Evolutionary conservation across 1,140 invertebrate species (phyloP), one percentile per base, ranked within the genome.

Genomic region (Plectrocnemia conspersa): DNA sequence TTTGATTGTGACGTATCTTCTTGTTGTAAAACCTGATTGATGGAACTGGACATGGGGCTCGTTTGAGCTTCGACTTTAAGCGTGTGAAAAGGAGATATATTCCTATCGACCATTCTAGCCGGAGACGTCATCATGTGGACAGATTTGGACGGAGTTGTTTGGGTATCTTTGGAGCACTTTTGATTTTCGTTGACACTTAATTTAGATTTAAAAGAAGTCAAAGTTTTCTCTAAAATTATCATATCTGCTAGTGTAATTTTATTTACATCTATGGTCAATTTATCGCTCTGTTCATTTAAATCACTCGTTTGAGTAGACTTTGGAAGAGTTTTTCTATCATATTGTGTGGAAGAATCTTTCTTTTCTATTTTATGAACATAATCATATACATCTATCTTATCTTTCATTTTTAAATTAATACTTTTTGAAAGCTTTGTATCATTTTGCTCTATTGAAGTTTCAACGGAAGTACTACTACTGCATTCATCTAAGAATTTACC

Each of bases 41-140:
- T 23, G 21, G 33, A 56, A 42, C 66, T 56, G 25, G 7, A 61
- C 6, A 27, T 54, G 44, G 73, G 73, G 54, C 72, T 76, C 2
- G 71, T 74, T 36, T 72, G 66, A n/a, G 64, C 66, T 56, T 70
- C 64, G 3, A 70, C 65, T 11, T 64, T 62, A 1, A 64, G 11
- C 0, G 61, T 65, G 6, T 65, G 44, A 38, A 73, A 69, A 3
- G 74, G 74, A 24, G 74, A 74, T 0, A 73, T 70, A 68, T 73
- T 73, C 2, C 70, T 65, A 56, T 62, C 65, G 54, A 73, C 70
- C 1, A 71, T 67, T 23, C 66, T 68, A n/a, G 69, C 66, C 7
- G 74, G 74, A 6, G 74, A 76, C 4, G 74, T 76, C 56, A 69
- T 59, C 18, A 63, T 68, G 13, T 56, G 16, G 41, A 52, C 66